phyloP scores from a whole-genome alignment of 2,888 invertebrate species.

The Alcis repandata region DNA sequence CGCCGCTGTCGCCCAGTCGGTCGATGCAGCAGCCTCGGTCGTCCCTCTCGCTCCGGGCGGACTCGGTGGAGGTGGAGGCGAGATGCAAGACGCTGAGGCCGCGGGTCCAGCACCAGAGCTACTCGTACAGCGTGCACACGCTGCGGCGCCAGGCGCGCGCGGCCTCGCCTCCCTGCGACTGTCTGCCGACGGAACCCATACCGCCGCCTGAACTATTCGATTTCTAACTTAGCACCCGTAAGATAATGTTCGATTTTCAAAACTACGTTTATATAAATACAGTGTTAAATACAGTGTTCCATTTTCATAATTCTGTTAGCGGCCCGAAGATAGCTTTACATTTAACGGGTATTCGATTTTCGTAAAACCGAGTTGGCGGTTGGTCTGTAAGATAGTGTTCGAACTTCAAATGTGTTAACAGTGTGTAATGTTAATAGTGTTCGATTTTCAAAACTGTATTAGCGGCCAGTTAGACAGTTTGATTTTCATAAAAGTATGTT shows the following conservation, averaged over 20 bases:
- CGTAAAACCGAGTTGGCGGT: constrained; percentile 15
- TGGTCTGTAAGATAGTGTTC: constrained; percentile 22
- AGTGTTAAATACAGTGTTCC: constrained; percentile 22
- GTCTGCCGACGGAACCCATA: constrained; percentile 72
- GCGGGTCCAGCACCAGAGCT: constrained; percentile 54
- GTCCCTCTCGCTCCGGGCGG: constrained; percentile 68
- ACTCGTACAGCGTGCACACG: constrained; percentile 66
- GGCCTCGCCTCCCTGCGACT: constrained; percentile 64
- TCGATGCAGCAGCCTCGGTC: constrained; percentile 64
- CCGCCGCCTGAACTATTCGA: constrained; percentile 82
- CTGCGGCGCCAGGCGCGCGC: constrained; percentile 59
- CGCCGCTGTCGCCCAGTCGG: constrained; percentile 58
- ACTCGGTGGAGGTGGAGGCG: constrained; percentile 56
- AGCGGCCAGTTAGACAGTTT: constrained; percentile 10
- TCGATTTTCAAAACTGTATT: constrained; percentile 22
- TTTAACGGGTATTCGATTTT: constrained; percentile 18
- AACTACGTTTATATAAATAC: constrained; percentile 4
- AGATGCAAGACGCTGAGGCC: constrained; percentile 52
- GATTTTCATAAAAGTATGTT: constrained; percentile 3
- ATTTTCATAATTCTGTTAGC: constrained; percentile 17
- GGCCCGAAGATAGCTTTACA: constrained; percentile 4
- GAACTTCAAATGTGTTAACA: constrained; percentile 16
- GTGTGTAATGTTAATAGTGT: constrained; percentile 12
- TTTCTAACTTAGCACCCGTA: constrained; percentile 56
- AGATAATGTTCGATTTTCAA: constrained; percentile 28